Evolutionary conservation across 2,113 vertebrate genomes (phyloP).

Genomic region (Narcine bancroftii): DNA sequence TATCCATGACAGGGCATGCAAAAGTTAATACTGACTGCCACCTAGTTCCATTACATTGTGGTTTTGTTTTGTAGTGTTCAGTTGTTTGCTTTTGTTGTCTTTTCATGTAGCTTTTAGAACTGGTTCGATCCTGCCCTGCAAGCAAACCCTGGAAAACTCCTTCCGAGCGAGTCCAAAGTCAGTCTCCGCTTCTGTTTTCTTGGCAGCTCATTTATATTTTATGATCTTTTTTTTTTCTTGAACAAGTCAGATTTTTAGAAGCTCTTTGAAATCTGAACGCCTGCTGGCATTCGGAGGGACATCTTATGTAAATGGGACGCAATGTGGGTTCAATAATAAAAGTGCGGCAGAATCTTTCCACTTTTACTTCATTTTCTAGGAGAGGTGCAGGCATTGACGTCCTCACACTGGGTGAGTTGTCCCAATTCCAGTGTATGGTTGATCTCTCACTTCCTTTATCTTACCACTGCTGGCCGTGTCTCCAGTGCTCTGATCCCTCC

Average conservation of each 20-base stretch:
- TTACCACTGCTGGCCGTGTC: not conserved
- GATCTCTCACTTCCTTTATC: not conserved
- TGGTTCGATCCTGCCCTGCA: not conserved
- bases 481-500: not conserved
- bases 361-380: not conserved
- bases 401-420: not conserved
- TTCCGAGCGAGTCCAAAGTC: not conserved
- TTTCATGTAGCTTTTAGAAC: not conserved
- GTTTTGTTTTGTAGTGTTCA: not conserved
- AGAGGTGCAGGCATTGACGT: not conserved
- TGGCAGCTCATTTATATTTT: slow-evolving; percentile 8
- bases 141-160: not conserved
- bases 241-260: not conserved
- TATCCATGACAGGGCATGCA: not conserved
- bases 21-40: too few species aligned
- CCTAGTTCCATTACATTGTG: not conserved
- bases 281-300: not conserved
- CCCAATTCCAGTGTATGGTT: not conserved
- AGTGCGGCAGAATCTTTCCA: not conserved
- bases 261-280: not conserved
- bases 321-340: not conserved
- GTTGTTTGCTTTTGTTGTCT: not conserved
- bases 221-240: not conserved
- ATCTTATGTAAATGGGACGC: not conserved
- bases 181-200: not conserved